Conservation (phyloP, 2,113 vertebrate species). For the Chaenocephalus aceratus region DNA sequence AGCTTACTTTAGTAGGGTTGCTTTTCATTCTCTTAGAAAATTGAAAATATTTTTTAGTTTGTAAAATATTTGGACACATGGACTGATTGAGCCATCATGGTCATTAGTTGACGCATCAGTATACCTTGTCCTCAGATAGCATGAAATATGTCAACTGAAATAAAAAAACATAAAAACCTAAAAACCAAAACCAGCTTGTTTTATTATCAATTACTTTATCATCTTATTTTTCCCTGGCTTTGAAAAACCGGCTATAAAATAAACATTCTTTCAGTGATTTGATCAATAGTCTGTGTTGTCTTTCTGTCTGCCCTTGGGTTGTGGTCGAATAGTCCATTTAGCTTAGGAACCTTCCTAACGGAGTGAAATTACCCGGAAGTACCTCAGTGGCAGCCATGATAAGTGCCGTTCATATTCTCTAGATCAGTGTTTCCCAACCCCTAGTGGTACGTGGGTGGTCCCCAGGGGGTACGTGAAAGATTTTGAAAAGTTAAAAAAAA, state of each 20-base stretch:
- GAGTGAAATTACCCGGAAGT: too few relatives aligned
- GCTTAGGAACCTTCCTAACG: too few relatives aligned
- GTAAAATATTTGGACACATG: slow-evolving; percentile 48
- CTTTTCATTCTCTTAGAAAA: neutral
- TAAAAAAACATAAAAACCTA: slow-evolving; percentile 1
- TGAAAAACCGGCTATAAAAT: neutral
- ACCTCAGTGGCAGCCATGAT: too few relatives aligned
- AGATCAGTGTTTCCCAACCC: too few relatives aligned
- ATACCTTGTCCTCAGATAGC: slow-evolving; percentile 4
- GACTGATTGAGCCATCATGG: slow-evolving; percentile 11
- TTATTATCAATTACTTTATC: neutral
- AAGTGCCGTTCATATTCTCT: too few relatives aligned
- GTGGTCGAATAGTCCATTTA: too few relatives aligned
- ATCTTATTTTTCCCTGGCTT: neutral
- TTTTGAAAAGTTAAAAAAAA: too few relatives aligned
- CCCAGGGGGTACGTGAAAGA: too few relatives aligned
- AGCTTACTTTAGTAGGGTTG: neutral
- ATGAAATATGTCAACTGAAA: slow-evolving; percentile 32
- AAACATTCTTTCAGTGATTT: neutral
- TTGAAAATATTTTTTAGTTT: neutral
- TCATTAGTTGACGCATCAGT: slow-evolving; percentile 18
- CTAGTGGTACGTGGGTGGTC: too few relatives aligned
- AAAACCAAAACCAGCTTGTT: neutral
- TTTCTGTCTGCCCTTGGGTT: too few relatives aligned
- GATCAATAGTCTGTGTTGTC: neutral